Evolutionary conservation across 2,888 invertebrate species (phyloP), one percentile per base, ranked within the genome.

Genomic region (Drosophila kokeensis): DNA sequence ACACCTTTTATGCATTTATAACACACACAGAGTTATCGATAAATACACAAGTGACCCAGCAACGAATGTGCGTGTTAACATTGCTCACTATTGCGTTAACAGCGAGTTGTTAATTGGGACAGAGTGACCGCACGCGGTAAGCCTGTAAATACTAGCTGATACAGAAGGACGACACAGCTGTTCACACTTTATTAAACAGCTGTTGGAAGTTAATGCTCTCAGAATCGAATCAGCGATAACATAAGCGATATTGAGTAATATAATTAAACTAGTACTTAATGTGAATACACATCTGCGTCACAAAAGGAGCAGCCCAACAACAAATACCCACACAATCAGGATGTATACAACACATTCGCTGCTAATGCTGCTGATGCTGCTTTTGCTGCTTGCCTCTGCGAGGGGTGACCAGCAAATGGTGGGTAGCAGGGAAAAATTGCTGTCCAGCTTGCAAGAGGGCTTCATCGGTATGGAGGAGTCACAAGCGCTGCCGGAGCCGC

Each of bases 161-260:
- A 29, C 10, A 48, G 13, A 53, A 59, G 53, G 34, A 29, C 42
- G 24, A 54, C 29, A 50, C 78, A 78, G 79, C 77, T 79, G 77
- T 54, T 69, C 49, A 49, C 29, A 58, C 4, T 8, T 15, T 38
- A 73, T 36, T 15, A 32, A 59, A 57, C 78, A 78, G 81, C 81
- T 78, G 78, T 32, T 59, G 40, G 30, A 76, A 80, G 76, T 67
- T 64, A 78, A 78, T 78, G 81, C 78, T 78, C 81, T 72, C 68
- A 63, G 53, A 80, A 80, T 66, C 68, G 68, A 80, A 81, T 64
- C 61, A 71, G 76, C 79, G 82, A 86, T 81, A 82, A 68, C 85
- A 82, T 81, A 76, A 78, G 84, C 84, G 86, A 86, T 76, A 87
- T 83, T 83, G 88, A 85, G 77, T 83, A 83, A 83, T 83, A 83